A percentile compares a stretch with the other conserved stretches of the same genome.
phyloP scores from a whole-genome alignment of 2,888 invertebrate genomes.

The Phorcus lineatus region DNA sequence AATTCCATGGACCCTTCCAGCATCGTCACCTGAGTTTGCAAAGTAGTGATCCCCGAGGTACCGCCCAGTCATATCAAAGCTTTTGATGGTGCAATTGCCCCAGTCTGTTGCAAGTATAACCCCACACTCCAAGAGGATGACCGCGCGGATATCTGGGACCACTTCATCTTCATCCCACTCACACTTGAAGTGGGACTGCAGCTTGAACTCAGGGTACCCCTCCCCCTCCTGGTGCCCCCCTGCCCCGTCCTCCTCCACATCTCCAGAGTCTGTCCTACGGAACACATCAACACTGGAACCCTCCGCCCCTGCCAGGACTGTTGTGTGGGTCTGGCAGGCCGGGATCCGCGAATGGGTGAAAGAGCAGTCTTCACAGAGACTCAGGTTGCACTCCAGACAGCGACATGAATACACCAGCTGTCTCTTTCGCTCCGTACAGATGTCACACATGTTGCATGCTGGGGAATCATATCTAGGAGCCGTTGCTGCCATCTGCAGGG shows the following conservation, averaged over 20 bases:
- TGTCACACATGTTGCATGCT: background rate
- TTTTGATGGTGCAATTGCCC: background rate
- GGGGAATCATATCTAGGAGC: background rate
- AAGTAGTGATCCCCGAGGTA: slow-evolving; percentile 4
- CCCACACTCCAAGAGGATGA: background rate
- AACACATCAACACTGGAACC: background rate
- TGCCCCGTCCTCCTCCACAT: background rate
- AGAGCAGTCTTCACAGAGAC: background rate
- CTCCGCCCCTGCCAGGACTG: background rate
- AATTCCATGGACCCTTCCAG: background rate
- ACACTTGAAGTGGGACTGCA: background rate
- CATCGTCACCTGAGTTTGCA: background rate
- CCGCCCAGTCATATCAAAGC: background rate
- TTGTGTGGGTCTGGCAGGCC: background rate
- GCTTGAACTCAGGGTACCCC: background rate
- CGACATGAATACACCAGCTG: background rate
- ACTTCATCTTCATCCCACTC: background rate
- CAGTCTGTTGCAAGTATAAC: background rate
- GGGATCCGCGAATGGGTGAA: background rate
- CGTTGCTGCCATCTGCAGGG: too few species aligned
- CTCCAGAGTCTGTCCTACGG: background rate
- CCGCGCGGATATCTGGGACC: background rate
- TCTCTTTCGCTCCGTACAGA: background rate
- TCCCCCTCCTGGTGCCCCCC: background rate
- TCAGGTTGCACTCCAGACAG: background rate